phyloP scores from a whole-genome alignment of 2,113 vertebrate species.

The Anser cygnoides region DNA sequence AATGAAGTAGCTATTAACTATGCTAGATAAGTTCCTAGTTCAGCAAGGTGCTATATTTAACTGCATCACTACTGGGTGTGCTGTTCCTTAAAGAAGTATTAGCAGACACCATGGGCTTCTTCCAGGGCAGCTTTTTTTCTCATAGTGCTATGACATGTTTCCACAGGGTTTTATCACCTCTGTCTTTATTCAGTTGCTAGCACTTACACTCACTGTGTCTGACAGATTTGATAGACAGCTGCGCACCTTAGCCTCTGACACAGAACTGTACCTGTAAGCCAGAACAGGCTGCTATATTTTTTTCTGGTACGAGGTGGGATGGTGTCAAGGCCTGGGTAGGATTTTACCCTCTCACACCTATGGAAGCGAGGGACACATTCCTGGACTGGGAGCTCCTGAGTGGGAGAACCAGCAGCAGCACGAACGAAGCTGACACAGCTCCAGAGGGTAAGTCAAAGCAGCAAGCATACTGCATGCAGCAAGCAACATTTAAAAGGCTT shows the following conservation, averaged over 20 bases:
- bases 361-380: neutral
- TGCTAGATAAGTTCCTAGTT: neutral
- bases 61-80: neutral
- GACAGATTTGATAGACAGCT: neutral
- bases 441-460: neutral
- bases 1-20: neutral
- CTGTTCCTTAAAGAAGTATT: neutral
- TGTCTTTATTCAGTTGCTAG: neutral
- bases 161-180: neutral
- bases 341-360: neutral
- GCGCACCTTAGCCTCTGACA: neutral
- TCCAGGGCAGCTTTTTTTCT: neutral
- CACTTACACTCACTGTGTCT: neutral
- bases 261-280: neutral
- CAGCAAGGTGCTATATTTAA: neutral
- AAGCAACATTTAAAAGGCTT: slow-evolving; percentile 36
- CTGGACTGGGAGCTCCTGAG: neutral
- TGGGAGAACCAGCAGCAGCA: neutral
- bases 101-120: neutral
- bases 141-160: neutral
- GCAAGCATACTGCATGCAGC: neutral
- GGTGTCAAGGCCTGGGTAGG: neutral
- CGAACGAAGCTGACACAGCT: slow-evolving; percentile 17
- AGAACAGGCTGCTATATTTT: rapidly evolving
- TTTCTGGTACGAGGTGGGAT: rapidly evolving